Evolutionary conservation across 2,888 invertebrate species (phyloP).

Genomic region (Phania funesta): DNA sequence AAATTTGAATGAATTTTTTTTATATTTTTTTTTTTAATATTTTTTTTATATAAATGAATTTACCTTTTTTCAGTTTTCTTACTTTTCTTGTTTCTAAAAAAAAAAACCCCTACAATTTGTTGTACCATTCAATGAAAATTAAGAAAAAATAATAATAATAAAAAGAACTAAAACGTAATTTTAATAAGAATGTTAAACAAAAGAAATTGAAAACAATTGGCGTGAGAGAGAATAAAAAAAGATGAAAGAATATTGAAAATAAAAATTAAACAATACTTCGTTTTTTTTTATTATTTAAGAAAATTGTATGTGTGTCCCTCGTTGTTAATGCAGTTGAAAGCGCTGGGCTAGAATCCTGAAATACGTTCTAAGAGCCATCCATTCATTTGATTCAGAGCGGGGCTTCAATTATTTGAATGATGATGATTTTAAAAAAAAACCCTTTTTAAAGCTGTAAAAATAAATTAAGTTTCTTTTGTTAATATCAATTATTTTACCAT

Average conservation of each 20-base stretch:
- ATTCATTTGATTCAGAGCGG: not conserved
- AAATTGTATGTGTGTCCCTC: not conserved
- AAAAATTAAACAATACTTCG: slow-evolving; percentile 31
- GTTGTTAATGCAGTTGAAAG: slow-evolving; percentile 5
- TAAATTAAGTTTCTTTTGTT: slow-evolving; percentile 51
- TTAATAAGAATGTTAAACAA: slow-evolving; percentile 9
- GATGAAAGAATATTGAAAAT: slow-evolving; percentile 15
- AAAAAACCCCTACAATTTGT: slow-evolving; percentile 41
- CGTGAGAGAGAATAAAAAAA: not conserved
- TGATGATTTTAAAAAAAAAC: slow-evolving; percentile 32
- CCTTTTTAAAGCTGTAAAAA: slow-evolving; percentile 68
- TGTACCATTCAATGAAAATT: slow-evolving; percentile 58
- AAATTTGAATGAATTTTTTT: slow-evolving; percentile 38
- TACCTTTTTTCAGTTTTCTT: slow-evolving; percentile 75
- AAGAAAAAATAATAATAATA: slow-evolving; percentile 4
- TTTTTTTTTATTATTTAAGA: slow-evolving; percentile 26
- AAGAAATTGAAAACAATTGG: not conserved
- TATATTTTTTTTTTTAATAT: slow-evolving; percentile 53
- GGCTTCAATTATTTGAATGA: slow-evolving; percentile 15
- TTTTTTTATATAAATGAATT: slow-evolving; percentile 70
- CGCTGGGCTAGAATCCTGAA: not conserved
- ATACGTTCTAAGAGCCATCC: not conserved
- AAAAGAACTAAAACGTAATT: slow-evolving; percentile 30
- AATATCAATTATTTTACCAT: slow-evolving; percentile 70
- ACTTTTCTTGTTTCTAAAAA: slow-evolving; percentile 61